Base-by-base conservation (phyloP, 1,140 invertebrate genomes). In the Drosophila melanogaster region DNA sequence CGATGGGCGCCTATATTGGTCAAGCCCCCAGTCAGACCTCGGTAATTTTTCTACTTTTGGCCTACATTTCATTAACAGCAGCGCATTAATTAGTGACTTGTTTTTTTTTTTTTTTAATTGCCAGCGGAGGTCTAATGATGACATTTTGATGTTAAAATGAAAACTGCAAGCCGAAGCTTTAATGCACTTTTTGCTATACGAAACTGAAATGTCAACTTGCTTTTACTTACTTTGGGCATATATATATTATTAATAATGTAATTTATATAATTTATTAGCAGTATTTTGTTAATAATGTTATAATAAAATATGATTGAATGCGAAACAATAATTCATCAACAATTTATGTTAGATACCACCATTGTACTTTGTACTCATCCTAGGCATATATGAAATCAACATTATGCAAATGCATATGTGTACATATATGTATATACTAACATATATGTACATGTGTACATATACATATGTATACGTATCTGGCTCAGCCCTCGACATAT, bases 1-100 rank as follows among this genome's bases (percentile, higher is more conserved):
- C 15, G 6, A 51, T 15, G 30, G 30, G 46, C 46, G 30, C 26
- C 12, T 40, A 40, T 55, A 38, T 64, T 64, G 77, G 73, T 77
- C 71, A 60, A 54, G 53, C 33, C 58, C 40, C 69, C 24, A 37
- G 53, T 43, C 60, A 59, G 55, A 38, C 11, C 22, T 19, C 2
- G 10, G 10, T 11, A 14, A 7, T 56, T 61, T 56, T n/a, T 30
- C 26, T n/a, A 4, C 37, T 33, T n/a, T 30, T 58, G 35, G 35
- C 35, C 58, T 53, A 61, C 22, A 30, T 57, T 61, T 61, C 58
- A 60, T 12, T 30, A 30, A 26, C 50, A 60, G 58, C 5, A 37
- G 24, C 24, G 35, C 58, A 30, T 60, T 60, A 60, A 60, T 60
- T 60, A 60, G 22, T n/a, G 22, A 40, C 14, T 38, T 38, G 55